Base-by-base conservation (phyloP, 2,113 vertebrate genomes). In the Sigmodon hispidus region DNA sequence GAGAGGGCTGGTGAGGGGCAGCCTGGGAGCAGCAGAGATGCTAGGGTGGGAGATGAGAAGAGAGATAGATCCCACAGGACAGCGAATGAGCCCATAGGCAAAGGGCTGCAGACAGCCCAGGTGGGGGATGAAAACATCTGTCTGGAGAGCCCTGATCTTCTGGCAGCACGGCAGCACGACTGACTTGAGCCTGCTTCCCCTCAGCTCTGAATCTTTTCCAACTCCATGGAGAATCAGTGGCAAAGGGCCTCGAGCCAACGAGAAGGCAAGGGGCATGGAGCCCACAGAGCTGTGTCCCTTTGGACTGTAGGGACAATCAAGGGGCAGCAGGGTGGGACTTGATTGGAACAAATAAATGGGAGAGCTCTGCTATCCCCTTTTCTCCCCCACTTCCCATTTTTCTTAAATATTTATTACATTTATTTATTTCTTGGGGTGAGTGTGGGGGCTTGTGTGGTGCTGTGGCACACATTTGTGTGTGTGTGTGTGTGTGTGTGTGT, bases 61-160 rank as follows among this genome's bases (percentile, higher is more conserved):
- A 40, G 2, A 43, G 63, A 0, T 19, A 72, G 65, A 73, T 69
- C 61, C 84, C 40, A 63, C 48, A 3, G 70, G 77, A 67, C 55
- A 36, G 29, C 17, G 55, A 73, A 73, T 67, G 40, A 73, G 70
- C 69, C 84, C 85, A 52, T 48, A 24, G 59, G 80, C 57, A 4
- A 61, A 45, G 76, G 91, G 34, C 45, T 31, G 81, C 11, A 7
- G 67, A 57, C 89, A 57, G 0, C 59, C 61, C 73, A 63, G 67
- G 65, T 87, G 29, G 55, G 55, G 80, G 72, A 87, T 91, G 67
- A 87, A 91, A 89, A 77, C 21, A 36, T 45, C 77, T 81, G 59
- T 45, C 77, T 24, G 40, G 40, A 57, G 72, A 50, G 26, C 52
- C 15, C 1, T 43, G 73, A 87, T 81, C 55, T 40, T n/a, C n/a